Evolutionary conservation across 2,888 invertebrate species (phyloP).

Genomic region (Pachydiplax longipennis): DNA sequence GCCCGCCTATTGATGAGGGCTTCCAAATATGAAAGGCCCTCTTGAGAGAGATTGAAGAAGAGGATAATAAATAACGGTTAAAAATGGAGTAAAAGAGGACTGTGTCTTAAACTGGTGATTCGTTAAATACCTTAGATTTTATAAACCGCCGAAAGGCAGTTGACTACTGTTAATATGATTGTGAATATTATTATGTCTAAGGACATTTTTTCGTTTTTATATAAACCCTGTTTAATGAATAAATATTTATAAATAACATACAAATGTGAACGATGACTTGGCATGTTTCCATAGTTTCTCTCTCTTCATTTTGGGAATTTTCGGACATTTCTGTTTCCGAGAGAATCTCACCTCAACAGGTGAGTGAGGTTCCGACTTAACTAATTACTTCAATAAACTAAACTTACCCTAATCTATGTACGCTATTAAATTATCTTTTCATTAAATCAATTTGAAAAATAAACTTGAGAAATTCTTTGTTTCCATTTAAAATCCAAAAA

Average conservation of each 20-base stretch:
- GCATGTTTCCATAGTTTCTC: neutral
- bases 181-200: conserved; percentile 41
- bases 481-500: no score
- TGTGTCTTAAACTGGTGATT: conserved; percentile 43
- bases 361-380: no score
- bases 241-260: conserved; percentile 40
- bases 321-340: no score
- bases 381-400: no score
- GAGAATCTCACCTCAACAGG: no score
- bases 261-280: neutral
- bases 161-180: conserved; percentile 44
- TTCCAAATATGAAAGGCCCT: neutral
- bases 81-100: conserved; percentile 33
- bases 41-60: conserved; percentile 18
- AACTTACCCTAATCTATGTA: no score
- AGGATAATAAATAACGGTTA: conserved; percentile 9
- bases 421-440: no score
- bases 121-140: conserved; percentile 44
- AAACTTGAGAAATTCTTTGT: no score
- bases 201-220: conserved; percentile 44
- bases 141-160: conserved; percentile 43
- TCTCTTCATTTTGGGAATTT: no score
- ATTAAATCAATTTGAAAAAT: no score
- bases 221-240: conserved; percentile 45
- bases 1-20: no score